These are phyloP conservation scores for Meta bourneti DNA, from an alignment of 2,888 invertebrate species.

Conservation along the genomic window DNA sequence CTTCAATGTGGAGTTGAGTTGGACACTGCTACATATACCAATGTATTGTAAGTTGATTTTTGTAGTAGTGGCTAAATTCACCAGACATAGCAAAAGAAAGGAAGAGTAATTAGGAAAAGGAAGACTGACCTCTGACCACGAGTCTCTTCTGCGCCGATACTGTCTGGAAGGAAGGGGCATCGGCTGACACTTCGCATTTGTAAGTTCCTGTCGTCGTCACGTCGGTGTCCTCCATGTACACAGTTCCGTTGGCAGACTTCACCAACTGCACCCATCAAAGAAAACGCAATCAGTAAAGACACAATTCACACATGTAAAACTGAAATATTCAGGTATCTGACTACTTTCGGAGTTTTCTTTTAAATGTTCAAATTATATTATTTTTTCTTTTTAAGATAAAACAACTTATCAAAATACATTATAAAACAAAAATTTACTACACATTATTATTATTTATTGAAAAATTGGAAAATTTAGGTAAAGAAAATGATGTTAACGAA, in stretches of 20 bases:
- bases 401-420: background rate
- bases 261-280: slow-evolving; percentile 28
- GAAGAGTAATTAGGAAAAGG: background rate
- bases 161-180: slow-evolving; percentile 75
- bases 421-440: background rate
- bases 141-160: slow-evolving; percentile 58
- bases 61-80: too few species aligned
- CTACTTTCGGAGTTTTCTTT: too few species aligned
- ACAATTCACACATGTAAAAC: background rate
- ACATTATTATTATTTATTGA: background rate
- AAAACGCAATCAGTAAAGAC: background rate
- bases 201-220: slow-evolving; percentile 63
- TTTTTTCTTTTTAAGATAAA: background rate
- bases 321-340: too few species aligned
- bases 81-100: too few species aligned
- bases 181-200: slow-evolving; percentile 75
- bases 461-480: too few species aligned
- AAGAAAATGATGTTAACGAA: too few species aligned
- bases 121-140: slow-evolving; percentile 56
- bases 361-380: too few species aligned
- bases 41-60: too few species aligned
- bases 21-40: too few species aligned
- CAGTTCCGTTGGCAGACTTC: slow-evolving; percentile 54
- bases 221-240: slow-evolving; percentile 53
- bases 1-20: too few species aligned